These are phyloP conservation scores for Xenopus tropicalis DNA, from an alignment of 2,113 vertebrate species.

Conservation along the genomic window DNA sequence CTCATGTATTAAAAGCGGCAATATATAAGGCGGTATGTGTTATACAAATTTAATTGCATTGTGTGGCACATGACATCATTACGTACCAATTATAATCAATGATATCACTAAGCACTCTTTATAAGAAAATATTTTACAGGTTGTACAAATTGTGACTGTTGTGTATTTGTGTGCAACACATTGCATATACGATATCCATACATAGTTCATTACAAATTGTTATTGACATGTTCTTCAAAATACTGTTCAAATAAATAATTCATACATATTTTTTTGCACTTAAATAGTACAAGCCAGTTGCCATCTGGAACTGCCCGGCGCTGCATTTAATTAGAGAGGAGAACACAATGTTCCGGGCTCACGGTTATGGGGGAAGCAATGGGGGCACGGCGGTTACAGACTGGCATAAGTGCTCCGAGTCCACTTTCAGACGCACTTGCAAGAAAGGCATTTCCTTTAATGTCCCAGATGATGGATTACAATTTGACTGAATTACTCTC, in stretches of 20 bases:
- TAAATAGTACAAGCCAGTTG: background rate
- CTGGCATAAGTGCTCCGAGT: background rate
- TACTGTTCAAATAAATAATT: background rate
- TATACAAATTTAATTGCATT: no score
- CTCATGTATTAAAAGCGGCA: no score
- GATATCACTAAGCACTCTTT: no score
- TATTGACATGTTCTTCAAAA: background rate
- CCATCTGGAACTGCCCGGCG: background rate
- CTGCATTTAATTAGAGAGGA: background rate
- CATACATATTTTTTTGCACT: no score
- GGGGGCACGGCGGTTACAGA: background rate
- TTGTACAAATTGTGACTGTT: no score
- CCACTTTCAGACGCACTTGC: slow-evolving; percentile 25
- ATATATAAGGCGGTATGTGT: no score
- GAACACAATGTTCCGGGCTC: background rate
- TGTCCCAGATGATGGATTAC: slow-evolving; percentile 20
- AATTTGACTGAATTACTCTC: slow-evolving; percentile 18
- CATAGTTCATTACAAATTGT: background rate
- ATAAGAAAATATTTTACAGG: no score
- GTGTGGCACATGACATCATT: no score
- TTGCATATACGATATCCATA: no score
- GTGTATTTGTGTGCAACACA: no score
- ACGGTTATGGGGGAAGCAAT: slow-evolving; percentile 8
- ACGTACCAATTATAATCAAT: no score
- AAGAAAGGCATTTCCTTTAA: slow-evolving; percentile 30